These are phyloP conservation scores for Malurus elegans DNA, from an alignment of 2,113 vertebrate genomes.

Conservation along the genomic window DNA sequence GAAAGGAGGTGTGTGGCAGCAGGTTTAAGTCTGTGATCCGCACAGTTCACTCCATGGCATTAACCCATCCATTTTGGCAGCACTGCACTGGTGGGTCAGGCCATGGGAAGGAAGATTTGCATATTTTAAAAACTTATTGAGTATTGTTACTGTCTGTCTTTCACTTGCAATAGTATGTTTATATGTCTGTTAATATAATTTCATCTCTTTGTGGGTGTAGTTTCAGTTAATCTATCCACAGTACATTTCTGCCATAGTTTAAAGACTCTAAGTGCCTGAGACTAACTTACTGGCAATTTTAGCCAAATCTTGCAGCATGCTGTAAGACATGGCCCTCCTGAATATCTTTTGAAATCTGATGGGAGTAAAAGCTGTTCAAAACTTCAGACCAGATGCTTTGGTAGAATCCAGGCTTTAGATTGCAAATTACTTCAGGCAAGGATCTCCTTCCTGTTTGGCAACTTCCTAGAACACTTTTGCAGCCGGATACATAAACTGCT, in stretches of 20 bases:
- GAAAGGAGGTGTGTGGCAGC: background rate
- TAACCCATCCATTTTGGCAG: background rate
- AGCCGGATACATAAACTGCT: conserved; percentile 26
- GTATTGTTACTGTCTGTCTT: background rate
- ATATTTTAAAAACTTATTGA: background rate
- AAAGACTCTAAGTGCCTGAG: background rate
- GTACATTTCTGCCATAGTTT: background rate
- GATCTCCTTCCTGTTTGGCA: conserved; percentile 54
- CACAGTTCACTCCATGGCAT: background rate
- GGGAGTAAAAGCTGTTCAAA: conserved; percentile 32
- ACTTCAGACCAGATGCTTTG: conserved; percentile 43
- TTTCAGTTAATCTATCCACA: background rate
- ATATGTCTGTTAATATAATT: background rate
- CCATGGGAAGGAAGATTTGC: background rate
- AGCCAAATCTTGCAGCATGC: background rate
- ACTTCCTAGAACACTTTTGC: conserved; percentile 25
- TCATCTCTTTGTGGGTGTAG: background rate
- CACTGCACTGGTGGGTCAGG: background rate
- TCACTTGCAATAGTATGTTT: background rate
- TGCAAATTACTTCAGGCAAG: conserved; percentile 45
- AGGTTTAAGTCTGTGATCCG: background rate
- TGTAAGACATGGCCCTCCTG: background rate
- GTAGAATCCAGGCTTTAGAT: conserved; percentile 5
- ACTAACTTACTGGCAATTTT: conserved; percentile 9
- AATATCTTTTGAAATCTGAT: conserved; percentile 23